phyloP scores from a whole-genome alignment of 2,113 vertebrate species.

The Ictalurus punctatus region DNA sequence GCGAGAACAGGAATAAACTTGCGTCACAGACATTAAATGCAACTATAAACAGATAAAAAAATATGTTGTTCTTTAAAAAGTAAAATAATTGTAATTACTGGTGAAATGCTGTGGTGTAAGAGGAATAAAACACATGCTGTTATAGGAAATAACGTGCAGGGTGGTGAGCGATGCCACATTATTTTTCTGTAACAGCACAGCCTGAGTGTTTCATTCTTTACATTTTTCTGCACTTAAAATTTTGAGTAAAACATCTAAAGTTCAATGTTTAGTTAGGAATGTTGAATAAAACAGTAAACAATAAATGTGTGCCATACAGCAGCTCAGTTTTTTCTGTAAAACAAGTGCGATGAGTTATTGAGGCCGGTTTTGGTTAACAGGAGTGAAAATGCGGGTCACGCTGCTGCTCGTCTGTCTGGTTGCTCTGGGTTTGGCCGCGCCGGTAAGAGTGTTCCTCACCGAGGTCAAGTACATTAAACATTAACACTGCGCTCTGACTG shows the following conservation, averaged over 20 bases:
- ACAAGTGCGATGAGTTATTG: not conserved
- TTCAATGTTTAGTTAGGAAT: not conserved
- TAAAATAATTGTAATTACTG: not conserved
- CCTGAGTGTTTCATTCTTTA: not conserved
- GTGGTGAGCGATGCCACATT: not conserved
- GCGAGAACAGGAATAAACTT: not conserved
- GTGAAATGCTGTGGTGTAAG: not conserved
- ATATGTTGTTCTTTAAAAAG: not conserved
- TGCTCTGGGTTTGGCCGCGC: not conserved
- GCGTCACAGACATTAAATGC: not conserved
- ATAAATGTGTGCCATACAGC: not conserved
- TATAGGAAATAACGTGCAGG: not conserved
- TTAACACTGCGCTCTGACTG: not conserved
- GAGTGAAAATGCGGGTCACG: constrained; percentile 12
- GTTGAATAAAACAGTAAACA: not conserved
- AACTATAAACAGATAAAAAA: not conserved
- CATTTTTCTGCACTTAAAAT: not conserved
- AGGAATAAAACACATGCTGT: not conserved
- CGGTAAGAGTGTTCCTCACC: not conserved
- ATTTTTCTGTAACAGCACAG: not conserved
- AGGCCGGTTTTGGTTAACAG: not conserved
- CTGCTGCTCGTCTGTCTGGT: constrained; percentile 28
- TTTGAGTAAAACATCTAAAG: not conserved
- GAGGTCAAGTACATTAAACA: not conserved
- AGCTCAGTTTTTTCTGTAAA: not conserved